phyloP scores from a whole-genome alignment of 2,888 invertebrate species.

The Orthonychiurus folsomi region DNA sequence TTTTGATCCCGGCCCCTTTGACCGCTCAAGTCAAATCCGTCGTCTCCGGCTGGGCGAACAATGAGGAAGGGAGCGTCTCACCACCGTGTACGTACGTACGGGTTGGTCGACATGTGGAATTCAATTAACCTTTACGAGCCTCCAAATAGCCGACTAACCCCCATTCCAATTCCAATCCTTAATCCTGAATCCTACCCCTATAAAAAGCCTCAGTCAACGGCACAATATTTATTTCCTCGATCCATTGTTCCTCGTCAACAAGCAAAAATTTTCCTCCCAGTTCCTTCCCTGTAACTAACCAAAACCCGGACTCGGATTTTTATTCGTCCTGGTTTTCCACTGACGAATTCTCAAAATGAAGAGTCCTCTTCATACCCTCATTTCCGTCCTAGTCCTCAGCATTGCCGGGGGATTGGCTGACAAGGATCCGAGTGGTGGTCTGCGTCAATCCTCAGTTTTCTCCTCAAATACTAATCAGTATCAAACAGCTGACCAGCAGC shows the following conservation, averaged over 20 bases:
- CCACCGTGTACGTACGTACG: not conserved
- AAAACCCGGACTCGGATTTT: not conserved
- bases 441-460: not conserved
- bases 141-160: constrained; percentile 15
- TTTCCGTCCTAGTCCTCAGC: not conserved
- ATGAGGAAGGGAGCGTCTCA: constrained; percentile 20
- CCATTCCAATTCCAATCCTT: constrained; percentile 4
- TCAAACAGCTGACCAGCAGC: not conserved
- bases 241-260: not conserved
- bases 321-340: too few species aligned
- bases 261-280: not conserved
- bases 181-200: not conserved
- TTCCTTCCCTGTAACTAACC: too few species aligned
- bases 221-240: not conserved
- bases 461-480: not conserved
- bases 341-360: not conserved
- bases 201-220: not conserved
- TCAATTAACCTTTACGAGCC: constrained; percentile 37
- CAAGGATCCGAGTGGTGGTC: not conserved
- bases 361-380: too few species aligned
- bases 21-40: not conserved
- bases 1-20: constrained; percentile 11
- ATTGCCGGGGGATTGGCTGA: not conserved
- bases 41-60: constrained; percentile 17
- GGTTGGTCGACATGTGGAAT: constrained; percentile 15